These are phyloP conservation scores for Otis tarda DNA, from an alignment of 2,113 vertebrate genomes.

Conservation along the genomic window DNA sequence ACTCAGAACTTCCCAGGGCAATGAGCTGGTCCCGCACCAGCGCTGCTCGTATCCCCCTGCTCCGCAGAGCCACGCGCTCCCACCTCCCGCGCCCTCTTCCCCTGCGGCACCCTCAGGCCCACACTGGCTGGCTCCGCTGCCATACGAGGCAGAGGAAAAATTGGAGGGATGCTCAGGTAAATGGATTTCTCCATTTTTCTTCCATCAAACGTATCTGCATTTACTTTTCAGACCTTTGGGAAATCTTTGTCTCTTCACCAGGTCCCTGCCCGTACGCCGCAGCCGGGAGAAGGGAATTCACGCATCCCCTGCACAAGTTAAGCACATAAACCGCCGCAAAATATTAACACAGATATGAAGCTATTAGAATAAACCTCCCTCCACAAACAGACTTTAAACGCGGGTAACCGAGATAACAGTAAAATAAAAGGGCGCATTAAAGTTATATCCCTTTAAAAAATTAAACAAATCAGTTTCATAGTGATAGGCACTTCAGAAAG, in stretches of 20 bases:
- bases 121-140: neutral
- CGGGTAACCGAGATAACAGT: constrained; percentile 72
- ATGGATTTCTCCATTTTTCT: neutral
- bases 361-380: constrained; percentile 63
- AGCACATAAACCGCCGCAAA: constrained; percentile 58
- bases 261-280: neutral
- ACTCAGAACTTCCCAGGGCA: neutral
- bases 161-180: neutral
- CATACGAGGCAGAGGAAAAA: fast-evolving
- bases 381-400: constrained; percentile 60
- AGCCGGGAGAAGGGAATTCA: constrained; percentile 41
- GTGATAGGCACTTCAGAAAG: constrained; percentile 75
- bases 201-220: neutral
- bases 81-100: neutral
- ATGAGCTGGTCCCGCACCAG: neutral
- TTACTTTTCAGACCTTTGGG: neutral
- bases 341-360: constrained; percentile 71
- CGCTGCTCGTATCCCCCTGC: fast-evolving
- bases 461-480: constrained; percentile 80
- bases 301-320: constrained; percentile 9
- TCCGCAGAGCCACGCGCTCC: neutral
- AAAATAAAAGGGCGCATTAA: constrained; percentile 77
- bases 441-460: constrained; percentile 75
- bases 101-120: neutral
- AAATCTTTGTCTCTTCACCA: neutral